Base-by-base conservation (phyloP, 2,888 invertebrate genomes). In the Leuctra nigra region DNA sequence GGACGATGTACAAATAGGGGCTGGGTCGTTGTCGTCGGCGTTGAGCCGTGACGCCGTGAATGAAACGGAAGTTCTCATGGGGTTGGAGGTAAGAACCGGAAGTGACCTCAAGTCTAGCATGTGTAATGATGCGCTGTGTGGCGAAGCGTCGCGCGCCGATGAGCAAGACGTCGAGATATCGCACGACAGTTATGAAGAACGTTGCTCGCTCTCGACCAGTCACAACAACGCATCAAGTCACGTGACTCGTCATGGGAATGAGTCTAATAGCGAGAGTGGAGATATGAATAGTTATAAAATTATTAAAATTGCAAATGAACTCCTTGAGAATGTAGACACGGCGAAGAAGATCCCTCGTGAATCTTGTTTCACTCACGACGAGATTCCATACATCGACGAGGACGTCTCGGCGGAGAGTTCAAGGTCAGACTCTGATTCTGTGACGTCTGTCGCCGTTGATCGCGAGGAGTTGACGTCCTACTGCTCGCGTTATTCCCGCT, bases 1-100 rank as follows among this genome's bases (percentile, higher is more conserved):
- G 16, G 36, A 36, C 20, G 14, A 4, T 16, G 11, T 4, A 6
- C 14, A 41, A 41, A 41, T 41, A 41, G 41, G 41, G 41, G 41
- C 41, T n/a, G 41, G 41, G 18, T 41, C 11, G 16, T 18, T 18
- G 6, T 29, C 29, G 7, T 7, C 29, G 29, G 29, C 29, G 7
- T 7, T 11, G 29, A 11, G 20, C 29, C 41, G 41, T 41, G 41
- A 6, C 41, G 4, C n/a, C 11, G 20, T 20, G 41, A 20, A 41
- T 41, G 20, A 41, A 41, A 41, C 41, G 41, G 41, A 41, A 41
- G 41, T 41, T 41, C 41, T 20, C 41, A 41, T 18, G 18, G 41
- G 41, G 41, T 41, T 41, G 41, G 11, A 3, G 18, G 11, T 18
- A n/a, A 41, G 18, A 16, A 41, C 41, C 41, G 41, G 41, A 41